Percentiles rank a stretch among this genome's conserved stretches.
Evolutionary conservation across 2,888 invertebrate genomes (phyloP).

Genomic region (Thecocarcelia acutangulata): DNA sequence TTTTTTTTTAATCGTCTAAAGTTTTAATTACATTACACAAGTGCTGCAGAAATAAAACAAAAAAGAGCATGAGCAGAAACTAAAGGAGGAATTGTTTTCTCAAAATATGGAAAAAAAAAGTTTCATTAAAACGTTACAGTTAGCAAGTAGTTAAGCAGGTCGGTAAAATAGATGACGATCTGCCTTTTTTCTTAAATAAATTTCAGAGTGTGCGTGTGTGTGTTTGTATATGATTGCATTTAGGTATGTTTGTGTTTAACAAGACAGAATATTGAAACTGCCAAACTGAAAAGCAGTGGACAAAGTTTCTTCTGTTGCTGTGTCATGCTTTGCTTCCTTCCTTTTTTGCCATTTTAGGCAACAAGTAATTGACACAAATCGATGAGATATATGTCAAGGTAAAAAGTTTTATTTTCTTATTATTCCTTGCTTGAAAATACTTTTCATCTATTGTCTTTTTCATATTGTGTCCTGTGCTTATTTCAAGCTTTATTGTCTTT

Average conservation of each 20-base stretch:
- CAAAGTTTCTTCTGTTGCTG: conserved; percentile 49
- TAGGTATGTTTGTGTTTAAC: conserved; percentile 3
- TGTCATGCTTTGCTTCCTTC: conserved; percentile 47
- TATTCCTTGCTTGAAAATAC: conserved; percentile 15
- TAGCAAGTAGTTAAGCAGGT: conserved; percentile 69
- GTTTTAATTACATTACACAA: conserved; percentile 80
- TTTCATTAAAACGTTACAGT: conserved; percentile 67
- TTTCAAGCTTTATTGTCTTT: conserved; percentile 63
- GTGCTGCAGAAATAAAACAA: conserved; percentile 57
- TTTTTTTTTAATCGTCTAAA: conserved; percentile 70
- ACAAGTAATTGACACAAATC: conserved; percentile 79
- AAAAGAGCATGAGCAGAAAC: conserved; percentile 69
- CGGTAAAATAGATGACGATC: conserved; percentile 21
- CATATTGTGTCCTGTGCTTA: conserved; percentile 40
- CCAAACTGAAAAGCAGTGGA: conserved; percentile 47
- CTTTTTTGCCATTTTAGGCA: conserved; percentile 73
- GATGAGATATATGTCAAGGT: conserved; percentile 78
- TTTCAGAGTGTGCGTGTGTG: neutral
- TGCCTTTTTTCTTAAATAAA: conserved; percentile 1
- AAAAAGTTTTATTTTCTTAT: conserved; percentile 69
- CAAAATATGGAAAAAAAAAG: conserved; percentile 21
- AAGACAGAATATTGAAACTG: conserved; percentile 47
- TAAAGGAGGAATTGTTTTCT: conserved; percentile 41
- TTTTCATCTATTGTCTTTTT: conserved; percentile 45
- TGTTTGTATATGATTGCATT: conserved; percentile 5